phyloP scores from a whole-genome alignment of 2,888 invertebrate genomes.

The Eudasyphora cyanicolor region DNA sequence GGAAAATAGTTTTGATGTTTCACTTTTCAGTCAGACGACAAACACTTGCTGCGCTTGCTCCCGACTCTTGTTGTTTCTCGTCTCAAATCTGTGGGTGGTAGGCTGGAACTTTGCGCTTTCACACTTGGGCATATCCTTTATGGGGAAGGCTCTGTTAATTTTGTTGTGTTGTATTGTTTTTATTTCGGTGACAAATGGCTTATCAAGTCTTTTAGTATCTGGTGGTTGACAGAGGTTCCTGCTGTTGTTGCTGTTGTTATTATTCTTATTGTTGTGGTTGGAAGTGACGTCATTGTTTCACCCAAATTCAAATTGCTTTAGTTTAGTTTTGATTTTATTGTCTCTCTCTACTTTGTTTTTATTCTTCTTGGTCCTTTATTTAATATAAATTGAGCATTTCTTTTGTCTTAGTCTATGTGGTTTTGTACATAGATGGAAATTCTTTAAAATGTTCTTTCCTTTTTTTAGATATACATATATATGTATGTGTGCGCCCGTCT shows the following conservation, averaged over 20 bases:
- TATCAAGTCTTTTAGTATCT: slow-evolving; percentile 14
- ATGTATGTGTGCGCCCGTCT: neutral
- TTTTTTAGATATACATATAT: neutral
- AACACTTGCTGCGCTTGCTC: neutral
- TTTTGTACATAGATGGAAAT: neutral
- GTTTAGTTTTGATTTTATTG: slow-evolving; percentile 13
- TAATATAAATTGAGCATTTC: slow-evolving; percentile 22
- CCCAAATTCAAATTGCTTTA: slow-evolving; percentile 44
- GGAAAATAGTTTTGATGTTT: slow-evolving; percentile 11
- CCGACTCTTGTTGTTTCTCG: neutral
- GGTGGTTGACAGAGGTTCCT: neutral
- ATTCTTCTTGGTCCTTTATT: slow-evolving; percentile 44
- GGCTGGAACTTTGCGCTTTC: slow-evolving; percentile 5
- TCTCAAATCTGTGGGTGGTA: neutral
- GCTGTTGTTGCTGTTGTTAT: slow-evolving; percentile 55
- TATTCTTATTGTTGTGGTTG: slow-evolving; percentile 42
- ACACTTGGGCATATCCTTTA: slow-evolving; percentile 14
- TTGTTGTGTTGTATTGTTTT: slow-evolving; percentile 56
- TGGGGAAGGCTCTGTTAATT: slow-evolving; percentile 56
- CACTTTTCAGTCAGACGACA: neutral
- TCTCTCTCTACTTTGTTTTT: slow-evolving; percentile 16
- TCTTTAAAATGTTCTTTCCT: slow-evolving; percentile 1
- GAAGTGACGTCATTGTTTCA: slow-evolving; percentile 51
- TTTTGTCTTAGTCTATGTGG: slow-evolving; percentile 40
- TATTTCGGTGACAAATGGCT: slow-evolving; percentile 36